Percentiles rank a stretch among this genome's conserved stretches.
Evolutionary conservation across 1,140 invertebrate species (phyloP).

Genomic region (Ooceraea biroi): DNA sequence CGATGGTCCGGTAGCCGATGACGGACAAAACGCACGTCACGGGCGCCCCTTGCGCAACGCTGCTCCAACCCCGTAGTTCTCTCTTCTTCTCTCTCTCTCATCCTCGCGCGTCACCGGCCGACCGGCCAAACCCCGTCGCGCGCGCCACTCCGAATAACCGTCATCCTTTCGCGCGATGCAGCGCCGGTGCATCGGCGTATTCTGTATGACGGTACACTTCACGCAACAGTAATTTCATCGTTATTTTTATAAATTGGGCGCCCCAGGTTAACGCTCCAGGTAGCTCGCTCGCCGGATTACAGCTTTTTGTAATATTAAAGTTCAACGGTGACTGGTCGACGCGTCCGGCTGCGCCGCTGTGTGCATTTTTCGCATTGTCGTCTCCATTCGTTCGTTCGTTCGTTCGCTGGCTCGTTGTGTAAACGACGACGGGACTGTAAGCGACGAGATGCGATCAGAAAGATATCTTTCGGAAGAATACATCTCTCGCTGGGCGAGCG

Average conservation of each 20-base stretch:
- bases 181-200: constrained; percentile 74
- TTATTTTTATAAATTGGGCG: constrained; percentile 87
- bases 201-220: constrained; percentile 81
- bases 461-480: neutral
- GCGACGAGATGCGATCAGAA: constrained; percentile 33
- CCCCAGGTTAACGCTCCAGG: constrained; percentile 83
- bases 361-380: constrained; percentile 57
- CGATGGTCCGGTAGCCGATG: constrained; percentile 80
- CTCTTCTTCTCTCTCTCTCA: constrained; percentile 8
- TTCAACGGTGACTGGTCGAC: constrained; percentile 68
- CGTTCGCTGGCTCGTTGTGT: constrained; percentile 60
- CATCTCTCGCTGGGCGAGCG: constrained; percentile 1
- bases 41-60: constrained; percentile 59
- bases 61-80: constrained; percentile 39
- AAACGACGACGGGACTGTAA: constrained; percentile 45
- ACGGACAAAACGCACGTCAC: constrained; percentile 82
- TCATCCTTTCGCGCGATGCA: constrained; percentile 77
- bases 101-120: neutral
- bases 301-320: constrained; percentile 83
- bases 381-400: no score
- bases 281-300: constrained; percentile 83
- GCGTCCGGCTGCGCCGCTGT: constrained; percentile 46
- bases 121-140: neutral
- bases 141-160: constrained; percentile 57
- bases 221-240: constrained; percentile 86